Conservation (phyloP, 2,113 vertebrate species). For the Melanerpes aurifrons region DNA sequence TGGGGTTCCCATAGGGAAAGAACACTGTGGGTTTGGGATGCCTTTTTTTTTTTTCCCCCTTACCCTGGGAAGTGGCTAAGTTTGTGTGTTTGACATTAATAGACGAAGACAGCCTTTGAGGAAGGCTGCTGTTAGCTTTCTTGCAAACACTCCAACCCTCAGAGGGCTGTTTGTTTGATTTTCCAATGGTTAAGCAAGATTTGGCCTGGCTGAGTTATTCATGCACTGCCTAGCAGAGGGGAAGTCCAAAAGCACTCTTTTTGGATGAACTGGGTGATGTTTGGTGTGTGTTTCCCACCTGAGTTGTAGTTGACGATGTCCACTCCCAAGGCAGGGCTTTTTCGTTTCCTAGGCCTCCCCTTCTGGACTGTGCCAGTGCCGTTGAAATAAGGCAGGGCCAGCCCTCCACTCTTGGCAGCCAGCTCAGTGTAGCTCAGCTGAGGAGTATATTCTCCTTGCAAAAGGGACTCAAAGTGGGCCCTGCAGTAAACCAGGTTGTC, state of each 20-base stretch:
- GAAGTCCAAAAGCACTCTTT: slow-evolving; percentile 3
- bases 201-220: slow-evolving; percentile 24
- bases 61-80: slow-evolving; percentile 44
- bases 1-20: not conserved
- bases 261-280: not conserved
- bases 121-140: slow-evolving; percentile 57
- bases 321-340: slow-evolving; percentile 94
- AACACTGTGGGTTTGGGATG: not conserved
- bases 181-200: slow-evolving; percentile 42
- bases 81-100: slow-evolving; percentile 60
- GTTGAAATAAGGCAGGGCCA: slow-evolving; percentile 94
- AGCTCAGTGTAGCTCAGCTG: slow-evolving; percentile 97
- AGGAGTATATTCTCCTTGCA: slow-evolving; percentile 92
- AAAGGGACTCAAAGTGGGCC: slow-evolving; percentile 94
- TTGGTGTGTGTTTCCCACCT: slow-evolving; percentile 80
- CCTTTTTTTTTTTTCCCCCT: not conserved
- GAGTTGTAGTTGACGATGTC: slow-evolving; percentile 94
- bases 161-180: slow-evolving; percentile 58
- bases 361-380: slow-evolving; percentile 95
- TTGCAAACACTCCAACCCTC: slow-evolving; percentile 42
- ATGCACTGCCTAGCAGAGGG: not conserved
- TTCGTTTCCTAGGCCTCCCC: slow-evolving; percentile 95
- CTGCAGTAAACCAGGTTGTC: slow-evolving; percentile 98
- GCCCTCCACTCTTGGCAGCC: slow-evolving; percentile 91
- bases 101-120: slow-evolving; percentile 46